Evolutionary conservation across 2,797 vertebrate genomes (phyloP), one percentile per base, ranked within the genome.

Genomic region (Gorsachius magnificus): DNA sequence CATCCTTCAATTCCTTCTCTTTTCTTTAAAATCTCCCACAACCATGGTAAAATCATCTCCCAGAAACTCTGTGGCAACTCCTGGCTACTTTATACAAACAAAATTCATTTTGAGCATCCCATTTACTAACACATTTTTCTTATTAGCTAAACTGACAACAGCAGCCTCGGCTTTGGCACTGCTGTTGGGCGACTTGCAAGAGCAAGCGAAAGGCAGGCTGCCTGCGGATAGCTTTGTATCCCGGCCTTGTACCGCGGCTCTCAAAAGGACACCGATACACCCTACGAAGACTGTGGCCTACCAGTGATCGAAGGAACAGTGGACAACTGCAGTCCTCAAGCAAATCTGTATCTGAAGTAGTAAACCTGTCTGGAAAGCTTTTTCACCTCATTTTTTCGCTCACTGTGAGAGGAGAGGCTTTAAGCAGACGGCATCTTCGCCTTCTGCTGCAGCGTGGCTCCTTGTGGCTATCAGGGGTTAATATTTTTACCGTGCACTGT

Each of bases 241-340:
- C 29, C 3, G 2, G 28, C 63, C 46, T 38, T 33, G n/a, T 8
- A 46, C 28, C 29, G 16, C 21, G 0, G 22, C 57, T 48, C 53
- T 26, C 69, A 36, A 36, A 77, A 50, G 18, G 68, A 25, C 45
- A 43, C 10, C 4, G 0, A 4, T 5, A 26, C 28, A 10, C 24
- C 3, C 6, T 3, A 3, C 0, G 0, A 18, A 57, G 4, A 28
- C 9, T 33, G 13, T 1, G 4, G 54, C 28, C 31, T 14, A 12
- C 6, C 6, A 4, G 43, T 0, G 0, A 33, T 2, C 11, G 1
- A 33, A 72, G n/a, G 31, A 83, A 31, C 9, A 3, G 26, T 8
- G 35, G 17, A 61, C 65, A 89, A 71, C 6, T 6, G 12, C 43
- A 25, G 25, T n/a, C 50, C 25, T 63, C 25, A 20, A 65, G 41